These are phyloP conservation scores for Macrostomum lignano DNA, from an alignment of 1,140 invertebrate genomes.

Conservation along the genomic window DNA sequence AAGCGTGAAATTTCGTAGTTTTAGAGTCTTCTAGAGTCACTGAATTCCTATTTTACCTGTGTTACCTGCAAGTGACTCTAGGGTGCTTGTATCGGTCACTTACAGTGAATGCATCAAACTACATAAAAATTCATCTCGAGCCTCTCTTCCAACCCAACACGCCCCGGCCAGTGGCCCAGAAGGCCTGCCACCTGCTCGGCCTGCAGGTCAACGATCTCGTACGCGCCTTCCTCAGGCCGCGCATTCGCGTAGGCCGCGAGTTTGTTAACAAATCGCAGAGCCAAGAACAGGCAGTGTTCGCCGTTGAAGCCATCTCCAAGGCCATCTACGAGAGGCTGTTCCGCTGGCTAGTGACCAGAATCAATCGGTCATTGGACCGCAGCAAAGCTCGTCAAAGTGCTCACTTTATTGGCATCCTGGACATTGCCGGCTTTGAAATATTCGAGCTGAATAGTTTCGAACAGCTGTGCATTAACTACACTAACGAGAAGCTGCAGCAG, in stretches of 20 bases:
- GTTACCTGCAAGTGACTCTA: too few relatives aligned
- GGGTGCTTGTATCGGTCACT: too few relatives aligned
- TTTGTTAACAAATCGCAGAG: constrained; percentile 95
- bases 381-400: constrained; percentile 90
- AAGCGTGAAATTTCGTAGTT: too few relatives aligned
- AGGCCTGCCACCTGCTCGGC: constrained; percentile 54
- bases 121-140: too few relatives aligned
- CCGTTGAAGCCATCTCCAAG: constrained; percentile 90
- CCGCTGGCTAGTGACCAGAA: constrained; percentile 82
- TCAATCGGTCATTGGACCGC: constrained; percentile 76
- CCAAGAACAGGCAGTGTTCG: constrained; percentile 94
- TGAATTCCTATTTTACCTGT: too few relatives aligned
- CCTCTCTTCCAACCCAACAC: too few relatives aligned
- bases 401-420: constrained; percentile 92
- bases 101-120: too few relatives aligned
- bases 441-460: constrained; percentile 62
- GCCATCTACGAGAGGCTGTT: constrained; percentile 94
- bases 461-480: constrained; percentile 97
- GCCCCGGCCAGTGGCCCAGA: constrained; percentile 30
- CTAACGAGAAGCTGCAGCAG: constrained; percentile 95
- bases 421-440: constrained; percentile 99
- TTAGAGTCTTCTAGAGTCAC: too few relatives aligned
- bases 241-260: constrained; percentile 89
- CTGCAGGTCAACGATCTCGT: constrained; percentile 87
- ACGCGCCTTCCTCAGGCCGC: constrained; percentile 78